These are phyloP conservation scores for Teleogryllus occipitalis DNA, from an alignment of 1,140 invertebrate genomes.

Conservation along the genomic window DNA sequence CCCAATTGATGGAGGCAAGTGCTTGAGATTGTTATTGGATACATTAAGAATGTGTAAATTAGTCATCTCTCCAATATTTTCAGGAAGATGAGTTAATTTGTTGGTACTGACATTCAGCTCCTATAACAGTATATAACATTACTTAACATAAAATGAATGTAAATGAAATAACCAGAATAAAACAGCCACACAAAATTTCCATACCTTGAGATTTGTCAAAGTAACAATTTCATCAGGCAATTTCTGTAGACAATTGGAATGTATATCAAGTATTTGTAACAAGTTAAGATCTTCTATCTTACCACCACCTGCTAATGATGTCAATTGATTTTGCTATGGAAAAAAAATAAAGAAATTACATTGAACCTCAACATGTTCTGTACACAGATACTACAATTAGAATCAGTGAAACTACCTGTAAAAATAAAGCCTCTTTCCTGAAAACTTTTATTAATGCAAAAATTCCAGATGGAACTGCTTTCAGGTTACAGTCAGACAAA, in stretches of 20 bases:
- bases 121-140: constrained; percentile 31
- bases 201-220: constrained; percentile 51
- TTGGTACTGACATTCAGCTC: constrained; percentile 60
- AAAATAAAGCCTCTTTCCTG: constrained; percentile 54
- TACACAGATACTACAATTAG: not conserved
- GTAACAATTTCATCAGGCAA: constrained; percentile 52
- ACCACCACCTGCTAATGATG: constrained; percentile 58
- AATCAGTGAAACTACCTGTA: constrained; percentile 26
- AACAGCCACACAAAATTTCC: constrained; percentile 8
- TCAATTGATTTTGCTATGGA: constrained; percentile 58
- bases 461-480: constrained; percentile 59
- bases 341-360: constrained; percentile 19
- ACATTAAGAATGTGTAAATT: constrained; percentile 58
- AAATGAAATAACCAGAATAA: not conserved
- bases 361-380: too few species aligned
- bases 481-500: constrained; percentile 60
- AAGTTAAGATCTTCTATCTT: constrained; percentile 55
- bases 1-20: constrained; percentile 53
- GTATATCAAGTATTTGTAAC: constrained; percentile 61
- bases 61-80: constrained; percentile 51
- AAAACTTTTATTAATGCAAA: constrained; percentile 70
- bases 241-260: constrained; percentile 55
- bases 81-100: constrained; percentile 53
- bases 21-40: constrained; percentile 59
- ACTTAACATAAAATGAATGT: not conserved